These are phyloP conservation scores for Phyllotis vaccarum DNA, from an alignment of 2,797 vertebrate species.

Conservation along the genomic window DNA sequence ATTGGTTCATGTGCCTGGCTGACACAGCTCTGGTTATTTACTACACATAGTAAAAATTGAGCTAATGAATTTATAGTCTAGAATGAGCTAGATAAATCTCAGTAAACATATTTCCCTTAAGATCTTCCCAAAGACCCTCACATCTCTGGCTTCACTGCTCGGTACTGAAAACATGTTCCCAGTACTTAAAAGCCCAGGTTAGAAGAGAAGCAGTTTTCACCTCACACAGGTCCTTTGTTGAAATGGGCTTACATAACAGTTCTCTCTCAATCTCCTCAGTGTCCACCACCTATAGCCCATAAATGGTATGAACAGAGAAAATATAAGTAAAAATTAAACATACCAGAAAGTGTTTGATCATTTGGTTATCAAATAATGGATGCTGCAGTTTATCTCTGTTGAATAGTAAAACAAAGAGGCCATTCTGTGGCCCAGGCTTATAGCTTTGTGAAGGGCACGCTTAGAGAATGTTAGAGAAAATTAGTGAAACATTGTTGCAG, in stretches of 20 bases:
- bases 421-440: fast-evolving
- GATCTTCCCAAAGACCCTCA: slow-evolving; percentile 41
- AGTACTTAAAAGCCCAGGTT: slow-evolving; percentile 43
- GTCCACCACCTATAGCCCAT: not conserved
- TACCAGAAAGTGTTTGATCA: not conserved
- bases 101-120: slow-evolving; percentile 64
- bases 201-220: slow-evolving; percentile 27
- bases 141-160: not conserved
- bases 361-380: not conserved
- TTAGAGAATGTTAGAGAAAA: not conserved
- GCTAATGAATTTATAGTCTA: slow-evolving; percentile 68
- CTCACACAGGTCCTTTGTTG: slow-evolving; percentile 2
- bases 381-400: slow-evolving; percentile 6
- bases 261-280: not conserved
- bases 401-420: not conserved
- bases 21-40: slow-evolving; percentile 70
- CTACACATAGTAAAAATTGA: slow-evolving; percentile 38
- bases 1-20: slow-evolving; percentile 35
- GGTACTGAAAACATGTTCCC: slow-evolving; percentile 15
- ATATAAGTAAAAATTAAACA: slow-evolving; percentile 33
- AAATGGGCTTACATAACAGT: not conserved
- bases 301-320: not conserved
- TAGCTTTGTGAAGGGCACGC: not conserved
- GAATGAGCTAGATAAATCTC: slow-evolving; percentile 78
- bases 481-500: slow-evolving; percentile 6